Conservation (phyloP, 2,888 invertebrate species). For the Panopea generosa region DNA sequence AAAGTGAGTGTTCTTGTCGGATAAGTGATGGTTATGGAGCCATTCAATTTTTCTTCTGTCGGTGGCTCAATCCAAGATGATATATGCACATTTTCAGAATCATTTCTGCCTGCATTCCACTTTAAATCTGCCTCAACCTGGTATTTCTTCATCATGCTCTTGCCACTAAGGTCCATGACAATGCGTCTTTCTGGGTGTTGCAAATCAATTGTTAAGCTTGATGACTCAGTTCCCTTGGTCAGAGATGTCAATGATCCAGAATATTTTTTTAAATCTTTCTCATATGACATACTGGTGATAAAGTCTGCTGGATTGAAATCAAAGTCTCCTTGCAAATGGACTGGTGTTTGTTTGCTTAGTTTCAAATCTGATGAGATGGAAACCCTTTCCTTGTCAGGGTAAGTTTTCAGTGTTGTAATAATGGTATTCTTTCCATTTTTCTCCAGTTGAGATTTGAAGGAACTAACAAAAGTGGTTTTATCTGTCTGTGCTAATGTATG, state of each 20-base stretch:
- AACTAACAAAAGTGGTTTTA: conserved; percentile 61
- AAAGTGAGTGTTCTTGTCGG: conserved; percentile 55
- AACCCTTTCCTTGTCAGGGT: conserved; percentile 25
- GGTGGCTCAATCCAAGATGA: conserved; percentile 51
- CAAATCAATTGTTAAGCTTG: conserved; percentile 58
- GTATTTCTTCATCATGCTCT: conserved; percentile 30
- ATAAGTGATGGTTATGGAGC: conserved; percentile 47
- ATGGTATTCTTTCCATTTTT: conserved; percentile 55
- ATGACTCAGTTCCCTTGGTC: conserved; percentile 32
- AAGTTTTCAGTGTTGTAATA: conserved; percentile 53
- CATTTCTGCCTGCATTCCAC: conserved; percentile 68
- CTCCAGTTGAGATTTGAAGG: conserved; percentile 53
- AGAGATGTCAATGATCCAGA: conserved; percentile 26
- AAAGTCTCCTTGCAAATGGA: conserved; percentile 57
- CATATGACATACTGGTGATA: conserved; percentile 35
- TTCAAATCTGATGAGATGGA: conserved; percentile 63
- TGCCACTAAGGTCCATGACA: conserved; percentile 52
- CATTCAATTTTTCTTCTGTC: conserved; percentile 49
- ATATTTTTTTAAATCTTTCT: conserved; percentile 44
- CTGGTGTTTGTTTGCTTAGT: conserved; percentile 51
- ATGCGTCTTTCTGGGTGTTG: conserved; percentile 63
- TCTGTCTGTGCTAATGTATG: conserved; percentile 60
- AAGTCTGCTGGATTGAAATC: conserved; percentile 59
- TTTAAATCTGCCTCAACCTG: conserved; percentile 55
- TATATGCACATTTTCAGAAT: conserved; percentile 34